phyloP scores from a whole-genome alignment of 2,888 invertebrate genomes.

The Cancer borealis region DNA sequence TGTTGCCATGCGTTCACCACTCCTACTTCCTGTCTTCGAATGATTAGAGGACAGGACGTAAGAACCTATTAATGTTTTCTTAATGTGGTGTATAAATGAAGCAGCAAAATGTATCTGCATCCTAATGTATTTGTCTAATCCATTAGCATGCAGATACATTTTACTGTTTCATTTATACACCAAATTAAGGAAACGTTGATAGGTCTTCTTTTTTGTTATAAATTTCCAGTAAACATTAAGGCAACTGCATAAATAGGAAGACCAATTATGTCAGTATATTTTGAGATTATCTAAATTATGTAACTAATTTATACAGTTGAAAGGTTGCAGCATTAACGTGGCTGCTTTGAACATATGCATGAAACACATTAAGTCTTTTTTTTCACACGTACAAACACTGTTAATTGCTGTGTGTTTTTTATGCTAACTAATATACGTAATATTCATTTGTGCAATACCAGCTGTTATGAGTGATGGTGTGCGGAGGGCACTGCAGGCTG shows the following conservation, averaged over 20 bases:
- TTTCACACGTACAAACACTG: not conserved
- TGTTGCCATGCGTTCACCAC: no score
- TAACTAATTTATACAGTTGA: not conserved
- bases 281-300: not conserved
- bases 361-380: not conserved
- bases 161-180: no score
- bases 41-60: no score
- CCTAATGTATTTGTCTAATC: not conserved
- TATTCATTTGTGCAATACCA: not conserved
- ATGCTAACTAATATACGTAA: constrained; percentile 23
- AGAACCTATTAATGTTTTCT: no score
- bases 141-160: no score
- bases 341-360: not conserved
- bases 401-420: not conserved
- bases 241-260: not conserved
- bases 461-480: not conserved
- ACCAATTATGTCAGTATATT: not conserved
- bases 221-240: no score
- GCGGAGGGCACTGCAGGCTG: not conserved
- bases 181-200: no score
- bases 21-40: no score
- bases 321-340: not conserved
- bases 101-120: no score
- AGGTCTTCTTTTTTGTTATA: no score
- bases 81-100: no score